Evolutionary conservation across 2,113 vertebrate species (phyloP).

Genomic region (Neoarius graeffei): DNA sequence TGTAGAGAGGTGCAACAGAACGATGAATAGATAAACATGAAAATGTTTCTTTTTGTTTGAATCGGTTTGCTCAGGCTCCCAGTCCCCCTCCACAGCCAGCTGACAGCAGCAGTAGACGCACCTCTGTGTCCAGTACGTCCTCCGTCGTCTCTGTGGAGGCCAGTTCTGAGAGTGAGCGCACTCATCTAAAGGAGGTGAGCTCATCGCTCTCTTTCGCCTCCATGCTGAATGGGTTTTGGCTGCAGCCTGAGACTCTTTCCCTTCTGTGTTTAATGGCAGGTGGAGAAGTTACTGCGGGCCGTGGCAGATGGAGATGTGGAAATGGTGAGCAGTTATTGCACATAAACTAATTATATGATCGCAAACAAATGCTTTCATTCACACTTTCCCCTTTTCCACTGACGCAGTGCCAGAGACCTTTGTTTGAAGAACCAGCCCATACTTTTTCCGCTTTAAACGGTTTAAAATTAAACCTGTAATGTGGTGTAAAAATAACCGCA

Average conservation of each 20-base stretch:
- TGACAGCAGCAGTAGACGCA: constrained; percentile 82
- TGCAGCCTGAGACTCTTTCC: constrained; percentile 10
- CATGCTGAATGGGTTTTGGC: neutral
- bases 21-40: neutral
- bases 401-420: neutral
- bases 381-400: neutral
- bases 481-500: neutral
- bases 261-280: constrained; percentile 70
- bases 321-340: constrained; percentile 81
- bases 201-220: neutral
- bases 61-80: constrained; percentile 67
- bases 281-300: constrained; percentile 93
- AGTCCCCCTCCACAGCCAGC: constrained; percentile 74
- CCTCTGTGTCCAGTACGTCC: constrained; percentile 84
- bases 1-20: neutral
- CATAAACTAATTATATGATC: neutral
- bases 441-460: neutral
- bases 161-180: constrained; percentile 73
- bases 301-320: constrained; percentile 91
- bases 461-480: neutral
- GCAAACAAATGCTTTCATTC: neutral
- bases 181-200: constrained; percentile 83
- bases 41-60: neutral
- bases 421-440: neutral
- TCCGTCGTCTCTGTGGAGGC: constrained; percentile 70